Evolutionary conservation across 2,113 vertebrate genomes (phyloP).

Genomic region (Dunckerocampus dactyliophorus): DNA sequence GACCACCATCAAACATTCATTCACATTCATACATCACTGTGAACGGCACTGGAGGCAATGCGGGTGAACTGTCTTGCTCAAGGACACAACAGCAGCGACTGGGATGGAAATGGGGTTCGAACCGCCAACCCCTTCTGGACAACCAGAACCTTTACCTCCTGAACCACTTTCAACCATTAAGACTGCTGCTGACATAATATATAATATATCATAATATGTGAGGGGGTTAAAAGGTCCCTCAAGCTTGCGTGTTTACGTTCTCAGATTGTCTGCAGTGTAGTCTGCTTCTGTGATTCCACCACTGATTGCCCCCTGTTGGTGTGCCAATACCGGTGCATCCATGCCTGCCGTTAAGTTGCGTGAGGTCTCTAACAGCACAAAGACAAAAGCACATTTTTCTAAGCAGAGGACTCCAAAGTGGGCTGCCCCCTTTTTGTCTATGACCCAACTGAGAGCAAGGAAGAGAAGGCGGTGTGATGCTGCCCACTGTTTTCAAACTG

Average conservation of each 20-base stretch:
- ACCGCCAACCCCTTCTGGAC: too few species aligned
- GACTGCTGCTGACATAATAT: neutral
- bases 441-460: conserved; percentile 25
- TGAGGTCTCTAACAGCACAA: conserved; percentile 49
- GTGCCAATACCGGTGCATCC: conserved; percentile 29
- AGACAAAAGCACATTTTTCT: conserved; percentile 68
- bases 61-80: too few species aligned
- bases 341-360: conserved; percentile 32
- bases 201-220: neutral
- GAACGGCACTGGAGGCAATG: too few species aligned
- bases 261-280: conserved; percentile 34
- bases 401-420: conserved; percentile 37
- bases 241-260: conserved; percentile 26
- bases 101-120: too few species aligned
- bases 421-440: conserved; percentile 35
- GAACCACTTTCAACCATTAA: too few species aligned
- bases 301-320: conserved; percentile 55
- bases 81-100: too few species aligned
- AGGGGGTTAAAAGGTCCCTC: neutral
- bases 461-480: conserved; percentile 26
- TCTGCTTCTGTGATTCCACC: neutral
- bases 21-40: too few species aligned
- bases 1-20: too few species aligned
- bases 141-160: too few species aligned
- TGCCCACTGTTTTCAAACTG: conserved; percentile 76